Percentiles rank a stretch among this genome's conserved stretches.
phyloP scores from a whole-genome alignment of 2,113 vertebrate genomes.

The Gymnogyps californianus region DNA sequence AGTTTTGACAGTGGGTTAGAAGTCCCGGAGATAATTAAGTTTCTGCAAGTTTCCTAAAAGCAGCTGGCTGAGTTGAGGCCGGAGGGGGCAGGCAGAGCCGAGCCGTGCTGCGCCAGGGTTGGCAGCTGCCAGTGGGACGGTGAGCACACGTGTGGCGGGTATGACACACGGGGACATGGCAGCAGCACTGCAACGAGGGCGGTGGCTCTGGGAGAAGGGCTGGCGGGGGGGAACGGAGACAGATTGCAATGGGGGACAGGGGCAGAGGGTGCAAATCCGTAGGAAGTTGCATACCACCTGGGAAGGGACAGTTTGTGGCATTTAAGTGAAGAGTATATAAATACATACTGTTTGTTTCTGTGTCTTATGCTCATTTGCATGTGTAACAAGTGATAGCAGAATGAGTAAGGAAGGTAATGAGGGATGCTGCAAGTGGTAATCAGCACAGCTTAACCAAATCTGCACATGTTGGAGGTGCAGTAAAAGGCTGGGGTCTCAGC shows the following conservation, averaged over 20 bases:
- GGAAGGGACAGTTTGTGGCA: background rate
- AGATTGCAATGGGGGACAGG: background rate
- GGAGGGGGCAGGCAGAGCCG: background rate
- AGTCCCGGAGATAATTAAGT: background rate
- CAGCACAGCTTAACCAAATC: background rate
- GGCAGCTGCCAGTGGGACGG: rapidly evolving
- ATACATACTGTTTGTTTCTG: background rate
- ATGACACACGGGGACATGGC: rapidly evolving
- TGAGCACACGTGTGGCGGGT: rapidly evolving
- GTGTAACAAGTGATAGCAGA: background rate
- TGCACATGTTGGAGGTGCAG: rapidly evolving
- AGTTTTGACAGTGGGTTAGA: background rate
- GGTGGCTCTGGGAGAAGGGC: background rate
- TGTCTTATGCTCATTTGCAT: background rate
- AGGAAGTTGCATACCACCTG: background rate
- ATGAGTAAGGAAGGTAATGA: background rate
- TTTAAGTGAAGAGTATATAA: background rate
- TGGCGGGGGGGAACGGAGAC: background rate
- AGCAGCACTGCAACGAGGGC: background rate
- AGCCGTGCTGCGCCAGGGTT: background rate
- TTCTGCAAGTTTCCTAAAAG: background rate
- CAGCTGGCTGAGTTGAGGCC: background rate
- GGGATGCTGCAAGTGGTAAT: background rate
- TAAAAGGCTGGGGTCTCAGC: background rate
- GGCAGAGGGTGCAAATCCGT: background rate